Percentiles rank a stretch among this genome's conserved stretches.
phyloP scores from a whole-genome alignment of 2,888 invertebrate species.

The Macrosoma leucophasiata region DNA sequence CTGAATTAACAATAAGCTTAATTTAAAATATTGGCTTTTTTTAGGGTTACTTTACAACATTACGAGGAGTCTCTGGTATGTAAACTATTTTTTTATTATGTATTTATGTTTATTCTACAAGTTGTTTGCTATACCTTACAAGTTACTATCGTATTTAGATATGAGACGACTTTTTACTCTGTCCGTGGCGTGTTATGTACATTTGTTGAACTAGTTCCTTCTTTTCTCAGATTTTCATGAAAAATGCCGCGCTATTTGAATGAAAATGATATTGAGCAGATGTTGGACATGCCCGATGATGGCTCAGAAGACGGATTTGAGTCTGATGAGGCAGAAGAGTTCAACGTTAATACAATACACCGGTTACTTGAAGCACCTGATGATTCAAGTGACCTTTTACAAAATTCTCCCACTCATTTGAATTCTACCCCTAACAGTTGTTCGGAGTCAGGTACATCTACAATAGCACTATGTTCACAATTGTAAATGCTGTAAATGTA shows the following conservation, averaged over 20 bases:
- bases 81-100: constrained; percentile 19
- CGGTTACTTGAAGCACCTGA: constrained; percentile 18
- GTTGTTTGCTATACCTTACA: constrained; percentile 13
- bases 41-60: too few species aligned
- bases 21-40: too few species aligned
- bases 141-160: constrained; percentile 17
- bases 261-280: constrained; percentile 18
- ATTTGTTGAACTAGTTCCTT: constrained; percentile 19
- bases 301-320: constrained; percentile 24
- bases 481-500: too few species aligned
- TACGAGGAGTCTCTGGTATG: too few species aligned
- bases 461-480: constrained; percentile 22
- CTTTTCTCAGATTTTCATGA: constrained; percentile 17
- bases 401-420: constrained; percentile 23
- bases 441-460: constrained; percentile 22
- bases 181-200: constrained; percentile 17
- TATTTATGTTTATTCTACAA: constrained; percentile 16
- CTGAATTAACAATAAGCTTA: too few species aligned
- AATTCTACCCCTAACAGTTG: constrained; percentile 16
- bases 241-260: constrained; percentile 13
- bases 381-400: constrained; percentile 21
- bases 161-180: constrained; percentile 13
- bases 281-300: constrained; percentile 20
- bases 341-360: constrained; percentile 22
- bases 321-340: constrained; percentile 25